These are phyloP conservation scores for Herminia tarsipennalis DNA, from an alignment of 2,888 invertebrate species.

Conservation along the genomic window DNA sequence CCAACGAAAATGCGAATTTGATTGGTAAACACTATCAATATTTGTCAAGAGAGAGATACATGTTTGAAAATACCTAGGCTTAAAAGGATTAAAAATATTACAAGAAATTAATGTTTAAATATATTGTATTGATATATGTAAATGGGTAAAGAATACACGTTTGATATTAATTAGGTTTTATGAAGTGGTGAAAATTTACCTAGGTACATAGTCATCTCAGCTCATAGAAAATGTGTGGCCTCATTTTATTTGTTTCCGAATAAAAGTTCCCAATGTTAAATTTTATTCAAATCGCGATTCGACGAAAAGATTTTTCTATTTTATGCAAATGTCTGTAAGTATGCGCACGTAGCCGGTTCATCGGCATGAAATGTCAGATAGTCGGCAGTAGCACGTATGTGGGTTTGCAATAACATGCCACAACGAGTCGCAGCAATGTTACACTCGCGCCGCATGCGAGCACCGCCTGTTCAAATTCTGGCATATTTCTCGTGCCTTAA, in stretches of 20 bases:
- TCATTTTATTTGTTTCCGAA: too few species aligned
- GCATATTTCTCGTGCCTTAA: conserved; percentile 77
- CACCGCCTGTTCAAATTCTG: conserved; percentile 78
- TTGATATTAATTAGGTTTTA: too few species aligned
- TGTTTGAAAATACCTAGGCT: too few species aligned
- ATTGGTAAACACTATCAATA: not conserved
- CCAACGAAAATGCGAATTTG: not conserved
- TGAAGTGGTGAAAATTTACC: too few species aligned
- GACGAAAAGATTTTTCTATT: conserved; percentile 58
- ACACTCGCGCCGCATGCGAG: conserved; percentile 76
- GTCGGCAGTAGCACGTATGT: conserved; percentile 78
- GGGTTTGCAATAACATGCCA: conserved; percentile 85
- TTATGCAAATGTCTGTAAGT: conserved; percentile 65
- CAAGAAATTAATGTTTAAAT: too few species aligned
- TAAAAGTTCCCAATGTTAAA: conserved; percentile 35
- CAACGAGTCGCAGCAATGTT: conserved; percentile 81
- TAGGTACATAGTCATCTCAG: too few species aligned
- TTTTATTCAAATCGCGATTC: conserved; percentile 47
- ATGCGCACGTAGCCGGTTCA: conserved; percentile 76
- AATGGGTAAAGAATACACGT: too few species aligned
- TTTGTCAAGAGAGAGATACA: too few species aligned
- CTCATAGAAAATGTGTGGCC: too few species aligned
- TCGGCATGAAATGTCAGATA: conserved; percentile 84
- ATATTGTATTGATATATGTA: too few species aligned
- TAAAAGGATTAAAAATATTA: too few species aligned